phyloP scores from a whole-genome alignment of 2,797 vertebrate genomes.

The Darevskia mixta region DNA sequence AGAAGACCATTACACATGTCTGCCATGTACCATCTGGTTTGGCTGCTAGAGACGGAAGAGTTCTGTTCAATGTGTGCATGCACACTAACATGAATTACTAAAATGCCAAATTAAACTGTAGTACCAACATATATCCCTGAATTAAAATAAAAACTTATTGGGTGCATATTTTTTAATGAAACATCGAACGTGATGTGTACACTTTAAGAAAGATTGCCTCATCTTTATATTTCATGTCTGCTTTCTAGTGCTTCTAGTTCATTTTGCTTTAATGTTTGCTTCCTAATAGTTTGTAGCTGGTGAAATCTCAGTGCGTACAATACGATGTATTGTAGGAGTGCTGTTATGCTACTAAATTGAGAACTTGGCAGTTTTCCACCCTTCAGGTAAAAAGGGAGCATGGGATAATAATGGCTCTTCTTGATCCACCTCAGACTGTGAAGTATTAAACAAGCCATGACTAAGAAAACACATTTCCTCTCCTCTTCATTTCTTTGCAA shows the following conservation, averaged over 20 bases:
- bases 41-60: not conserved
- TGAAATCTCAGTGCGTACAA: not conserved
- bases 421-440: constrained; percentile 59
- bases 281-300: not conserved
- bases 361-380: constrained; percentile 54
- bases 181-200: not conserved
- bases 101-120: not conserved
- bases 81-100: not conserved
- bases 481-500: constrained; percentile 1
- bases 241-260: not conserved
- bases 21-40: not conserved
- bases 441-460: constrained; percentile 37
- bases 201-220: not conserved
- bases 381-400: constrained; percentile 23
- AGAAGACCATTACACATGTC: not conserved
- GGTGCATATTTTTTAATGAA: not conserved
- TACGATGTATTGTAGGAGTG: constrained; percentile 7
- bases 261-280: not conserved
- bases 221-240: not conserved
- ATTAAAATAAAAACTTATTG: not conserved
- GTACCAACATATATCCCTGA: not conserved
- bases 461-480: not conserved
- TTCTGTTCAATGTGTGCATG: too few species aligned
- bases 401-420: constrained; percentile 52
- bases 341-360: constrained; percentile 39